Conservation (phyloP, 2,888 invertebrate genomes). For the Lasioglossum pauxillum region DNA sequence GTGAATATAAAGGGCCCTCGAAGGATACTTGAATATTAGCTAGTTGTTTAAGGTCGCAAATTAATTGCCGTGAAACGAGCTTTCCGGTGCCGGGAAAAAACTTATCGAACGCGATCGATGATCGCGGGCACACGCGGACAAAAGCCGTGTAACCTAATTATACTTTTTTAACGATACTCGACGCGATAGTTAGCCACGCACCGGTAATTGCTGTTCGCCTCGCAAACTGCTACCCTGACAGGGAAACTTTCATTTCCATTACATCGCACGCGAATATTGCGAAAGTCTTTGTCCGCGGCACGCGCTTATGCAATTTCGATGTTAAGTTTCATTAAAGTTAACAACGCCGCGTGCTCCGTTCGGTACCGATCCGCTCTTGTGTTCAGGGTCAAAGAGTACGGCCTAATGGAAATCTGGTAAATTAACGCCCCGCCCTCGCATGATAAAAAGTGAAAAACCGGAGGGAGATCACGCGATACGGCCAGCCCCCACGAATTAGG, state of each 20-base stretch:
- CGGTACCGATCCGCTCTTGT: neutral
- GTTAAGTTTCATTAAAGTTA: slow-evolving; percentile 63
- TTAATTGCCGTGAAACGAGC: slow-evolving; percentile 15
- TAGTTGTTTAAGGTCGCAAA: neutral
- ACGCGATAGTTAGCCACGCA: neutral
- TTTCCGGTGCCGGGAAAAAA: neutral
- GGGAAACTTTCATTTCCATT: slow-evolving; percentile 55
- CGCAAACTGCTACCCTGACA: neutral
- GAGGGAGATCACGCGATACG: neutral
- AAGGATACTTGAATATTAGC: neutral
- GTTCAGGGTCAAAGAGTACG: neutral
- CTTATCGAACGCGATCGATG: neutral
- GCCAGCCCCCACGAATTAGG: slow-evolving; percentile 10
- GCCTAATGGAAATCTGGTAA: slow-evolving; percentile 45
- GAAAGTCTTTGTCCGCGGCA: slow-evolving; percentile 6
- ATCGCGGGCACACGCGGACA: too few species aligned
- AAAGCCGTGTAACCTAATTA: slow-evolving; percentile 21
- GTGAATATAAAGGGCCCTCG: neutral
- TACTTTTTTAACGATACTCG: slow-evolving; percentile 10
- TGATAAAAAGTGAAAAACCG: neutral
- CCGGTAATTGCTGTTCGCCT: slow-evolving; percentile 18
- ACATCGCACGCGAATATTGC: slow-evolving; percentile 33
- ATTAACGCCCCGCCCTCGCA: slow-evolving; percentile 23
- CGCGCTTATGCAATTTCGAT: slow-evolving; percentile 19
- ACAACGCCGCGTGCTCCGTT: slow-evolving; percentile 3